A percentile compares a stretch with the other conserved stretches of the same genome.
These are phyloP conservation scores for Diarsia brunnea DNA, from an alignment of 2,888 invertebrate genomes.

Conservation along the genomic window DNA sequence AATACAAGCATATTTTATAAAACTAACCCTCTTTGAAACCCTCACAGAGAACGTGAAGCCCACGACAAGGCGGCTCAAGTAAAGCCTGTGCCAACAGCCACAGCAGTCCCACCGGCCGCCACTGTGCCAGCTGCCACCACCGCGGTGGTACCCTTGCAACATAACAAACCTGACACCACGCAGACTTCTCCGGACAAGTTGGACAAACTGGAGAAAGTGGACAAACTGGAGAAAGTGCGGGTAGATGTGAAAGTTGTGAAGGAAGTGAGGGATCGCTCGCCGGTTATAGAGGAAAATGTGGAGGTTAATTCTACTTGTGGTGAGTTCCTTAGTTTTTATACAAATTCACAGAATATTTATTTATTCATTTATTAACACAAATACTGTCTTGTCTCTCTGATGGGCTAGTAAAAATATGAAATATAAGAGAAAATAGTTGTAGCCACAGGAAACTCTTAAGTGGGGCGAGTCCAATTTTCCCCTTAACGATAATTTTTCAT, in stretches of 20 bases:
- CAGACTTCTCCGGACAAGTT: conserved; percentile 68
- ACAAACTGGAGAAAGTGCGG: conserved; percentile 60
- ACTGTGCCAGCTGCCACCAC: rapidly evolving
- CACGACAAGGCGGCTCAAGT: conserved; percentile 62
- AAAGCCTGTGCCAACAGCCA: conserved; percentile 25
- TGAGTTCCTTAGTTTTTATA: too few relatives aligned
- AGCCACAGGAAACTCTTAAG: too few relatives aligned
- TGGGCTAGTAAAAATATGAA: too few relatives aligned
- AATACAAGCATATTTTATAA: not conserved
- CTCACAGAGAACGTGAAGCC: conserved; percentile 77
- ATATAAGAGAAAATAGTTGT: too few relatives aligned
- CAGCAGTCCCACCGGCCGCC: rapidly evolving
- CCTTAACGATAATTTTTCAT: too few relatives aligned
- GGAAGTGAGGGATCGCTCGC: conserved; percentile 73
- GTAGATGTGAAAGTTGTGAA: conserved; percentile 49
- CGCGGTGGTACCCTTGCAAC: not conserved
- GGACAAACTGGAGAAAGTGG: conserved; percentile 71
- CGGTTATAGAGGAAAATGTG: conserved; percentile 71
- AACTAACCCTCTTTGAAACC: not conserved
- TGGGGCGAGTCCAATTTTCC: too few relatives aligned
- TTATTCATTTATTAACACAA: too few relatives aligned
- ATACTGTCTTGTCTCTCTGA: too few relatives aligned
- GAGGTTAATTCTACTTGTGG: conserved; percentile 87
- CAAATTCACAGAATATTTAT: too few relatives aligned
- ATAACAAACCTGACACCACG: conserved; percentile 76